Conservation (phyloP, 2,113 vertebrate genomes). For the Sinocyclocheilus rhinocerous region DNA sequence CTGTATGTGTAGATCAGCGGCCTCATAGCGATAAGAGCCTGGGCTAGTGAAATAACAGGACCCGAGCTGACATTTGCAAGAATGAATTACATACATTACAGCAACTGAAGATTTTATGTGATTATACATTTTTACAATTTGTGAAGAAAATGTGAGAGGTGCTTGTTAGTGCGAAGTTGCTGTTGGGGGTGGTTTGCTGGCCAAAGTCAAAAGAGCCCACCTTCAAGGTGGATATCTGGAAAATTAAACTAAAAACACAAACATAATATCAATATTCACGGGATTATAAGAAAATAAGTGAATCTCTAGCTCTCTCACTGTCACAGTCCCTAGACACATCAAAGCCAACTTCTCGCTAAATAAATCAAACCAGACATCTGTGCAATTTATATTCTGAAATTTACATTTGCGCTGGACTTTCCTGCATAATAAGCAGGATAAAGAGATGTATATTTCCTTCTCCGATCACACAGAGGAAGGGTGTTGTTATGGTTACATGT, state of each 20-base stretch:
- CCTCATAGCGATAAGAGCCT: slow-evolving; percentile 3
- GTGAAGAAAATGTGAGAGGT: not conserved
- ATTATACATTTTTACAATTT: not conserved
- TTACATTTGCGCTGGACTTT: not conserved
- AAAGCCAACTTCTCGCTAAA: not conserved
- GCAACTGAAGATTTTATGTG: not conserved
- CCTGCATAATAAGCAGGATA: not conserved
- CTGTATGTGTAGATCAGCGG: not conserved
- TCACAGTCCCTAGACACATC: not conserved
- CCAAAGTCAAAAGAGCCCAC: not conserved
- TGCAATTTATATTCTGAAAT: not conserved
- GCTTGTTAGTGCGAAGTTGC: not conserved
- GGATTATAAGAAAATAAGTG: not conserved
- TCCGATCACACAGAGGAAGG: not conserved
- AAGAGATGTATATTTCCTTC: not conserved
- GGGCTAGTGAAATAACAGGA: slow-evolving; percentile 4
- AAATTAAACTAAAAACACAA: not conserved
- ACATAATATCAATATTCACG: not conserved
- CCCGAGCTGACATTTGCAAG: not conserved
- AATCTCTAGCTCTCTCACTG: not conserved
- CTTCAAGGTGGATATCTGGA: not conserved
- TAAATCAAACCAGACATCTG: not conserved
- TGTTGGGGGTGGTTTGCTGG: not conserved
- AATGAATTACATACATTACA: slow-evolving; percentile 2
- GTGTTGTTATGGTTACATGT: slow-evolving; percentile 40